Conservation (phyloP, 1,140 invertebrate species). For the Holcopasites calliopsidis region DNA sequence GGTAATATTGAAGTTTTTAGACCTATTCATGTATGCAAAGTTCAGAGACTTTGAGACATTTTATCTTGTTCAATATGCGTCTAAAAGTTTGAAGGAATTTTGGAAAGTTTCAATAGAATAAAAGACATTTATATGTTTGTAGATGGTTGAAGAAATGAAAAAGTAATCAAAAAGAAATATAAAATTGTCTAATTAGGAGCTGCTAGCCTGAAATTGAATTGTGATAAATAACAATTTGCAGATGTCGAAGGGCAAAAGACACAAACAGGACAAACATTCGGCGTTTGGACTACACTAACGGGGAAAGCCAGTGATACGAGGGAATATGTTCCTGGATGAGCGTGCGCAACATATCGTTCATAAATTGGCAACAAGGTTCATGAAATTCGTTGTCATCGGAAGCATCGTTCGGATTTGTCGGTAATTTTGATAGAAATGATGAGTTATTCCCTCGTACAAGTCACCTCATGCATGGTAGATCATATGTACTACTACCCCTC, state of each 20-base stretch:
- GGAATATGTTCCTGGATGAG: conserved; percentile 6
- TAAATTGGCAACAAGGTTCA: background rate
- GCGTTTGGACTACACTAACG: background rate
- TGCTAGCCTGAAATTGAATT: background rate
- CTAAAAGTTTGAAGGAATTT: background rate
- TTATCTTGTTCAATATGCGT: background rate
- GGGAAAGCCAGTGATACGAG: background rate
- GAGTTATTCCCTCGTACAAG: conserved; percentile 15
- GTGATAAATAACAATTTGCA: conserved; percentile 8
- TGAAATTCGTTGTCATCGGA: too few species aligned
- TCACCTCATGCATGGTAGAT: conserved; percentile 37
- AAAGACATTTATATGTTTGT: too few species aligned
- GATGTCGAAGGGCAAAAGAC: background rate
- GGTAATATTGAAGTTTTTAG: too few species aligned
- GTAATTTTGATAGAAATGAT: conserved; percentile 31
- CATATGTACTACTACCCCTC: conserved; percentile 19
- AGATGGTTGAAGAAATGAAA: too few species aligned
- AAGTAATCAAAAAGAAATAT: too few species aligned
- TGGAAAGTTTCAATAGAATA: too few species aligned
- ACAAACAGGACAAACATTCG: background rate
- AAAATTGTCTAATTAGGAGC: too few species aligned
- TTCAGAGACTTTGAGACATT: background rate
- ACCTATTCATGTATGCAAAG: too few species aligned
- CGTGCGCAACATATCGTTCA: background rate
- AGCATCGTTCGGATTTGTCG: background rate